Percentiles rank a stretch among this genome's conserved stretches.
These are phyloP conservation scores for Carabus problematicus DNA, from an alignment of 2,888 invertebrate species.

Conservation along the genomic window DNA sequence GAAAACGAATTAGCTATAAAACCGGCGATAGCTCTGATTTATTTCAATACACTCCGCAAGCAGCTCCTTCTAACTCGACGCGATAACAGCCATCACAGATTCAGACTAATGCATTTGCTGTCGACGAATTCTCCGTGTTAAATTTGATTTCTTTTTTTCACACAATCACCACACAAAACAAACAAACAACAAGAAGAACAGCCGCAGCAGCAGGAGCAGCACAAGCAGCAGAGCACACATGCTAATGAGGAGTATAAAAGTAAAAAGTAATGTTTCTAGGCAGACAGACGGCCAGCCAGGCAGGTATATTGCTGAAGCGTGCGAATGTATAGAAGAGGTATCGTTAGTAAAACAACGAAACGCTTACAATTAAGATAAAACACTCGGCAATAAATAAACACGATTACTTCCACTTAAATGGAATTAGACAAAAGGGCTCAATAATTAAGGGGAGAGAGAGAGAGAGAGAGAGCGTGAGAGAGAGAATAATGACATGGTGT, in stretches of 20 bases:
- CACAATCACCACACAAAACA: too few species aligned
- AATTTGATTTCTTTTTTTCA: too few species aligned
- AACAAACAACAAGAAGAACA: too few species aligned
- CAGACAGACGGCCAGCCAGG: conserved; percentile 26
- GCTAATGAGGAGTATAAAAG: conserved; percentile 38
- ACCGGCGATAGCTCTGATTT: too few species aligned
- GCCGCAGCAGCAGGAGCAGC: conserved; percentile 2
- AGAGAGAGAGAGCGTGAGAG: too few species aligned
- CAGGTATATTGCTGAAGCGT: conserved; percentile 14
- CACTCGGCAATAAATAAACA: conserved; percentile 40
- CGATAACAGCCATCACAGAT: background rate
- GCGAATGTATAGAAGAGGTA: background rate
- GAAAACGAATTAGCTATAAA: too few species aligned
- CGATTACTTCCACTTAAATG: conserved; percentile 42
- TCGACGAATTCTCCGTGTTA: too few species aligned
- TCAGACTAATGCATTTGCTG: too few species aligned
- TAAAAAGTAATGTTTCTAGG: conserved; percentile 26
- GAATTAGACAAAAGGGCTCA: conserved; percentile 41
- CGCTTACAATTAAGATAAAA: conserved; percentile 41
- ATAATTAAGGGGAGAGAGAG: conserved; percentile 28
- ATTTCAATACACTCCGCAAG: conserved; percentile 16
- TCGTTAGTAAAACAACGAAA: conserved; percentile 33
- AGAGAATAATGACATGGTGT: too few species aligned
- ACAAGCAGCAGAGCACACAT: conserved; percentile 42
- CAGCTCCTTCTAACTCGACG: conserved; percentile 23